These are phyloP conservation scores for Dicrurus megarhynchus DNA, from an alignment of 2,113 vertebrate species.

Conservation along the genomic window DNA sequence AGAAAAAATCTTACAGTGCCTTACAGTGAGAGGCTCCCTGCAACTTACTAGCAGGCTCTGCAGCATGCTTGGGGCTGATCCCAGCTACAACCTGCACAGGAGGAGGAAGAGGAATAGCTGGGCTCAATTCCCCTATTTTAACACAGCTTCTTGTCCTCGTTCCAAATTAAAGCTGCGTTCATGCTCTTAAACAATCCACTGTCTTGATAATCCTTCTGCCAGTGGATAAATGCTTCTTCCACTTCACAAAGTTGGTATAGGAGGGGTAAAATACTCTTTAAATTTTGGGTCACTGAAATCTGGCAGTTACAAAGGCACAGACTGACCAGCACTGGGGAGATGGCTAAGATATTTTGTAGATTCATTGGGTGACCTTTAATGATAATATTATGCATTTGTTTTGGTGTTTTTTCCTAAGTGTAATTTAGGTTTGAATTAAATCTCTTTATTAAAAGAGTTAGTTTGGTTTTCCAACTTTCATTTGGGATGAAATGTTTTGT, in stretches of 20 bases:
- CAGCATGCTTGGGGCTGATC: fast-evolving
- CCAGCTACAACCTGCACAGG: fast-evolving
- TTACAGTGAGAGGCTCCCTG: not conserved
- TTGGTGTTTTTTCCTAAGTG: not conserved
- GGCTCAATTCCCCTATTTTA: not conserved
- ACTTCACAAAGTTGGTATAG: not conserved
- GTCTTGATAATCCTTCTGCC: not conserved
- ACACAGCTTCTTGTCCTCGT: not conserved
- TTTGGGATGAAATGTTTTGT: not conserved
- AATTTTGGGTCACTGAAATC: not conserved
- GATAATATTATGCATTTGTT: not conserved
- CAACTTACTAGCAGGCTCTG: not conserved
- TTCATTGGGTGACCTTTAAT: not conserved
- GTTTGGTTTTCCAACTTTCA: not conserved
- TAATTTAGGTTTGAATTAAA: not conserved
- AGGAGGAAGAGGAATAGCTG: not conserved
- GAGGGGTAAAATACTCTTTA: not conserved
- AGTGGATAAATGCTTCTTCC: not conserved
- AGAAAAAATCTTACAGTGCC: too few species aligned
- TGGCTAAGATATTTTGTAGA: not conserved
- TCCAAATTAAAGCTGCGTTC: not conserved
- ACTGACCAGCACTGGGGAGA: not conserved
- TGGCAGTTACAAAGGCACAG: not conserved
- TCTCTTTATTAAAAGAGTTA: not conserved
- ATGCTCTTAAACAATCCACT: not conserved